Evolutionary conservation across 2,113 vertebrate species (phyloP).

Genomic region (Microtus richardsoni): DNA sequence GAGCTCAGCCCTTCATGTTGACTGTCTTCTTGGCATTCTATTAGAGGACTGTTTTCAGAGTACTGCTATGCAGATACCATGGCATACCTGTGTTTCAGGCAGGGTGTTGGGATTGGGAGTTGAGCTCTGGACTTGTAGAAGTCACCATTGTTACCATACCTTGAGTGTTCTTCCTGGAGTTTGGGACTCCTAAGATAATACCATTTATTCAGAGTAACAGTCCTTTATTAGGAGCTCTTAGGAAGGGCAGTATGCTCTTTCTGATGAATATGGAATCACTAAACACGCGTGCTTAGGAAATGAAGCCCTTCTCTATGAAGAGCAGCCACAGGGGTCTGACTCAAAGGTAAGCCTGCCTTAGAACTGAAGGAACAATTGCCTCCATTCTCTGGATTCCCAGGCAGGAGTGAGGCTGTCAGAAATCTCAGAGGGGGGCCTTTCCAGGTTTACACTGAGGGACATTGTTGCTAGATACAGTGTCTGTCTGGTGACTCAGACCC

Average conservation of each 20-base stretch:
- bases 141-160: constrained; percentile 36
- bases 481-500: constrained; percentile 48
- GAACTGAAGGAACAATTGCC: constrained; percentile 72
- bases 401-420: constrained; percentile 71
- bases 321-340: constrained; percentile 60
- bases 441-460: constrained; percentile 63
- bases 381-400: constrained; percentile 63
- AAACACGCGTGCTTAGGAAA: constrained; percentile 40
- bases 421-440: constrained; percentile 56
- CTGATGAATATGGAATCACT: constrained; percentile 40
- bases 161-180: constrained; percentile 60
- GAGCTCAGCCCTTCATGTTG: neutral
- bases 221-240: constrained; percentile 67
- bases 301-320: constrained; percentile 11
- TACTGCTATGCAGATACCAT: neutral
- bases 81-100: neutral
- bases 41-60: neutral
- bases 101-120: constrained; percentile 25
- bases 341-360: constrained; percentile 73
- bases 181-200: constrained; percentile 71
- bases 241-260: constrained; percentile 47
- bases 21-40: neutral
- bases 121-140: constrained; percentile 48
- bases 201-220: constrained; percentile 65
- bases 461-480: constrained; percentile 57